Base-by-base conservation (phyloP, 2,888 invertebrate genomes). In the Caenorhabditis sp. region DNA sequence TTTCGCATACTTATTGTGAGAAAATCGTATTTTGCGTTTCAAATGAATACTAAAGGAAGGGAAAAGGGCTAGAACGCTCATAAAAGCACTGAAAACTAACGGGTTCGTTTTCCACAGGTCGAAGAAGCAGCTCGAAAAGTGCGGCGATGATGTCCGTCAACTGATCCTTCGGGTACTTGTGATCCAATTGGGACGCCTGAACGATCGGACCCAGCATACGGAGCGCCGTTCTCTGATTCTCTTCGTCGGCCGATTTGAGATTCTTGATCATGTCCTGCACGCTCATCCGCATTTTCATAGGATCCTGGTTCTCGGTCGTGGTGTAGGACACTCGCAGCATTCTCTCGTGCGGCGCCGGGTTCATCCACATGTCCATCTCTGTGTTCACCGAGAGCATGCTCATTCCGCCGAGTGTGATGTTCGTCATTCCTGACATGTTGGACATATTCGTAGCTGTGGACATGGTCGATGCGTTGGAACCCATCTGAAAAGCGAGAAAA, bases 381-480 rank as follows among this genome's bases (percentile, higher is more conserved):
- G 76, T 76, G 61, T 76, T 76, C 6, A 76, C 71, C 0, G 76
- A 76, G 1, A 76, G 55, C 11, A 55, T 45, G 5, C 52, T 52
- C 20, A 76, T 48, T 46, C 62, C 71, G 11, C 70, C 70, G 22
- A 27, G 37, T 6, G 71, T 62, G 46, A 46, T 26, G 0, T 30
- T 11, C n/a, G 66, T 45, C 65, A 65, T 48, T 8, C 46, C 45
- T 13, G 76, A 55, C 59, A 59, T 55, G 15, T 52, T 37, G 3
- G 75, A 63, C 75, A 76, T 74, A 9, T 55, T 24, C 0, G 75
- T 68, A 30, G 62, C 43, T n/a, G 58, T 65, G 13, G 63, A 65
- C 63, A 65, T 65, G 2, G 41, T 55, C n/a, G n/a, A n/a, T n/a
- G n/a, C n/a, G n/a, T n/a, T n/a, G 2, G 76, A 76, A 2, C 76